Base-by-base conservation (phyloP, 1,140 invertebrate genomes). In the Drosophila mayri region DNA sequence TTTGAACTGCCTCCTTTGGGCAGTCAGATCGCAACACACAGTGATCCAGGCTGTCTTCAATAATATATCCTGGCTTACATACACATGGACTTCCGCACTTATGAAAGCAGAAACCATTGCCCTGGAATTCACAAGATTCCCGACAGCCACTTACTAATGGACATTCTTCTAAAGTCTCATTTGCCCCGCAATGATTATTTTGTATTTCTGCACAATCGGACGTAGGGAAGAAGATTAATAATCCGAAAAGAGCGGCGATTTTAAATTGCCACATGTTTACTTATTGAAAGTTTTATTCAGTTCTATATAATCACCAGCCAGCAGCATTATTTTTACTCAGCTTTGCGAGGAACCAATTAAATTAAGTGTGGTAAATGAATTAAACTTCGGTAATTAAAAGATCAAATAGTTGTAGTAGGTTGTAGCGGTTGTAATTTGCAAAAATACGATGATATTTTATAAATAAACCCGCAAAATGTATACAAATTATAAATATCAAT, bases 21-120 rank as follows among this genome's bases (percentile, higher is more conserved):
- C 43, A 44, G 11, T 46, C 44, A 46, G 44, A 22, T 22, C 3
- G 1, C 12, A 46, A 16, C 12, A 46, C 12, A 9, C 44, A 46
- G 12, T 0, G 11, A 0, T 3, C 1, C 1, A 5, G 1, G 0
- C 14, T 46, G 7, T 46, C 3, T 0, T 25, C 20, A 1, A 46
- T 25, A 1, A 22, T 9, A 25, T 46, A 46, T 46, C 44, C 44
- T 9, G 20, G 20, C 6, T 16, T 46, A 46, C 44, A 46, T 1
- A 22, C 12, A 46, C 44, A 46, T 14, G 11, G 4, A 11, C 1
- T 0, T 12, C 0, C 10, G 41, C 40, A 41, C 8, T 18, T 10
- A 1, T 1, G 9, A 10, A 8, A 4, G 16, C 40, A 41, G 0
- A 18, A 0, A 2, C 40, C 40, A 41, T 18, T 10, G 10, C n/a